Evolutionary conservation across 2,888 invertebrate species (phyloP), one percentile per base, ranked within the genome.

Genomic region (Willowsia nigromaculata): DNA sequence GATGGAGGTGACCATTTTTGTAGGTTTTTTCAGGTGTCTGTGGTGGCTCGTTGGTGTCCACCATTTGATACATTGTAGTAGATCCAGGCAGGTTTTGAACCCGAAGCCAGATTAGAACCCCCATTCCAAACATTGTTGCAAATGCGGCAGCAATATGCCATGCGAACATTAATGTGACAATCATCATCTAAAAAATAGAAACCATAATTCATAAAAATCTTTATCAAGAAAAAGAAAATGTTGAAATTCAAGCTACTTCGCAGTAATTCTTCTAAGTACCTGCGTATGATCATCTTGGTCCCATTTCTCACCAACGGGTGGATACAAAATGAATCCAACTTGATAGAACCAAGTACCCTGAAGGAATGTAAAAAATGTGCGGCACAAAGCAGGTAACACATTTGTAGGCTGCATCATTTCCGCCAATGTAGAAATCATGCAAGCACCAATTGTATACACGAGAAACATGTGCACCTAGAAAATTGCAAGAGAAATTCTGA

Each of bases 311-410:
- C 93, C 93, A 13, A 90, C 53, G 4, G 95, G 95, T 43, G 94
- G 94, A 92, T 95, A 94, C 27, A 95, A 93, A 88, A 95, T 94
- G 93, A 94, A 94, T 0, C 94, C 95, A 11, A 95, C 94, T 90
- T 94, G 94, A 93, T 93, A 94, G 93, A 95, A 95, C 95, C 95
- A 95, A 1, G 94, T 94, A n/a, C 95, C 95, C 93, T 95, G 95
- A 7, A 95, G 93, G n/a, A 94, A 89, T 0, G 94, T 93, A 84
- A 94, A 94, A 90, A 94, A 94, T 11, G 93, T 91, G 62, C 95
- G 91, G 11, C 93, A 91, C 59, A 95, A 90, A 0, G 94, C 93
- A 2, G 94, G 92, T 43, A 94, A 80, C 7, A 94, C 93, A 85
- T 93, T 93, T 82, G 93, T 91, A 5, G 94, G 93, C 90, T 93